Evolutionary conservation across 2,113 vertebrate species (phyloP).

Genomic region (Cyprinodon variegatus): DNA sequence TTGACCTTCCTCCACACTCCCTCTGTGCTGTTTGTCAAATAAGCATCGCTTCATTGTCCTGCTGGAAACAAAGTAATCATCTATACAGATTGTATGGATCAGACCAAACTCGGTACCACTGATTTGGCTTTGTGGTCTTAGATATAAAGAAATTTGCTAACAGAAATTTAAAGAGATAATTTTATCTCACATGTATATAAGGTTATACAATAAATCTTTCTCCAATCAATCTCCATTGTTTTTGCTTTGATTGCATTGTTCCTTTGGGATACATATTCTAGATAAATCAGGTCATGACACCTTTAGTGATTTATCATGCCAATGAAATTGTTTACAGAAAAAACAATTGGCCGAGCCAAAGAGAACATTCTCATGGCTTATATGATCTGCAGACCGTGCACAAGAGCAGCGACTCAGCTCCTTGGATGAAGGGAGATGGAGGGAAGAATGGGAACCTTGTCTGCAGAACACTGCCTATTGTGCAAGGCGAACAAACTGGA

Average conservation of each 20-base stretch:
- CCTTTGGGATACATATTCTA: conserved; percentile 43
- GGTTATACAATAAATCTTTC: neutral
- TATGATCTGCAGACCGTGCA: conserved; percentile 39
- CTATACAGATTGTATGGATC: conserved; percentile 2
- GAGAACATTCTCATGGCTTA: conserved; percentile 65
- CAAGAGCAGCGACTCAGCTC: conserved; percentile 24
- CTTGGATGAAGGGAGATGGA: neutral
- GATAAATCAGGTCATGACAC: conserved; percentile 49
- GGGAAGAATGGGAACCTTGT: conserved; percentile 64
- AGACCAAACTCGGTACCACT: neutral
- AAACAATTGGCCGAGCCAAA: conserved; percentile 47
- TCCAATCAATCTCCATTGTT: conserved; percentile 27
- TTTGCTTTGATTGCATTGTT: conserved; percentile 41
- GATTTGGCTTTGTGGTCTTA: neutral
- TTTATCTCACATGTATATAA: neutral
- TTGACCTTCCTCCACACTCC: conserved; percentile 56
- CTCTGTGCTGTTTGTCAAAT: conserved; percentile 20
- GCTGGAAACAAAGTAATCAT: conserved; percentile 16
- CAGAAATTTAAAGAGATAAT: neutral
- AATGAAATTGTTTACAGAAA: conserved; percentile 36
- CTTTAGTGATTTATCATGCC: conserved; percentile 53
- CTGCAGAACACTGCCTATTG: conserved; percentile 67
- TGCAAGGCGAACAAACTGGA: conserved; percentile 57
- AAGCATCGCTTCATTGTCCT: conserved; percentile 37
- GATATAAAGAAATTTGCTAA: neutral